A percentile compares a stretch with the other conserved stretches of the same genome.
Conservation (phyloP, 2,113 vertebrate genomes). For the Thalassoma bifasciatum region DNA sequence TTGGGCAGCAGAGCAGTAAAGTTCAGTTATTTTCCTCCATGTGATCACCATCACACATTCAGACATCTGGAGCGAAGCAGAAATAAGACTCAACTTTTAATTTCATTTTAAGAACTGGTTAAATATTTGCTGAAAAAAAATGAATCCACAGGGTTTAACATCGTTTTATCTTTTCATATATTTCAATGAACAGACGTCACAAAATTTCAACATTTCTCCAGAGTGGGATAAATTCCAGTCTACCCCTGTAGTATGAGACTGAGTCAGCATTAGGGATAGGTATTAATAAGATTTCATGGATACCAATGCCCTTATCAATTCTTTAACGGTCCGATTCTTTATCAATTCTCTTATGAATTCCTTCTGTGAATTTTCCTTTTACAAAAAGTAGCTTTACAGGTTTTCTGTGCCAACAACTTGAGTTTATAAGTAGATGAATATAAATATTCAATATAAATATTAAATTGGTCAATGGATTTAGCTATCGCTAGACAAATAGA, state of each 20-base stretch:
- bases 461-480: too few species aligned
- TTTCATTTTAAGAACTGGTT: not conserved
- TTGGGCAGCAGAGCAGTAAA: not conserved
- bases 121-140: slow-evolving; percentile 10
- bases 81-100: not conserved
- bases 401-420: too few species aligned
- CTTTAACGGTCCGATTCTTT: too few species aligned
- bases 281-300: too few species aligned
- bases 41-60: slow-evolving; percentile 15
- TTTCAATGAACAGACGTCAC: slow-evolving; percentile 36
- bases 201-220: slow-evolving; percentile 17
- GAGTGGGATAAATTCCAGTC: slow-evolving; percentile 31
- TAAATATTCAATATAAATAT: too few species aligned
- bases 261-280: too few species aligned
- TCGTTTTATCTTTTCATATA: slow-evolving; percentile 18
- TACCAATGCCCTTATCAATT: too few species aligned
- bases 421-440: too few species aligned
- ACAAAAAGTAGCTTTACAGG: too few species aligned
- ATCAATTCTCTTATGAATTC: too few species aligned
- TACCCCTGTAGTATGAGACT: not conserved
- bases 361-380: too few species aligned
- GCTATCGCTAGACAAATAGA: too few species aligned
- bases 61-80: slow-evolving; percentile 25
- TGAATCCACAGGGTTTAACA: slow-evolving; percentile 11
- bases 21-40: not conserved